Percentiles rank a stretch among this genome's conserved stretches.
These are phyloP conservation scores for Ranitomeya variabilis DNA, from an alignment of 2,113 vertebrate genomes.

Conservation along the genomic window DNA sequence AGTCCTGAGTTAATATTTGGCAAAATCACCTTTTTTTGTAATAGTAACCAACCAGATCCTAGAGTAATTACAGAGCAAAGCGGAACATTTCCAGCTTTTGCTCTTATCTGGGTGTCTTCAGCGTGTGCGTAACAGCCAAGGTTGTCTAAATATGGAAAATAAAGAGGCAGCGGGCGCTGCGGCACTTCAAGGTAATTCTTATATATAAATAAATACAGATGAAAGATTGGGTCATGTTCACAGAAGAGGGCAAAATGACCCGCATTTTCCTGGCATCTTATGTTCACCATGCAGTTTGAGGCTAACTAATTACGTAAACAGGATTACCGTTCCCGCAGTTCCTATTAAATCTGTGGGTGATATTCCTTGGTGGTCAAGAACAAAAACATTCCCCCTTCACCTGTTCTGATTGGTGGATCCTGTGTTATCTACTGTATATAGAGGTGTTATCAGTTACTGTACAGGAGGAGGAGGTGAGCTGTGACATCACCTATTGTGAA, in stretches of 20 bases:
- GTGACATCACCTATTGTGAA: too few relatives aligned
- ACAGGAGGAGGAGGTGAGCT: too few relatives aligned
- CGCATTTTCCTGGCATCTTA: conserved; percentile 1
- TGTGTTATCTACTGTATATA: too few relatives aligned
- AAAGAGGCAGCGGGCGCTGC: conserved; percentile 23
- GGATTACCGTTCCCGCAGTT: neutral
- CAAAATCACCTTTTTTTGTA: neutral
- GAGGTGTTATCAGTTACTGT: too few relatives aligned
- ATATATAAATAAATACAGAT: conserved; percentile 35
- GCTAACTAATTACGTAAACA: neutral
- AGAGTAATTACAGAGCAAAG: neutral
- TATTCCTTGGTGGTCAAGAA: too few relatives aligned
- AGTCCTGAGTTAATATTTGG: neutral
- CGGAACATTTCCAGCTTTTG: neutral
- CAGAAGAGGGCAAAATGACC: conserved; percentile 23
- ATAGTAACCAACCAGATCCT: neutral
- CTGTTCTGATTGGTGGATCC: too few relatives aligned
- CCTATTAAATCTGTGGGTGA: too few relatives aligned
- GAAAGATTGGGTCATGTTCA: conserved; percentile 42
- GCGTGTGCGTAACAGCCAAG: conserved; percentile 29
- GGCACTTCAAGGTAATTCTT: conserved; percentile 26
- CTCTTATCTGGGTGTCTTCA: conserved; percentile 27
- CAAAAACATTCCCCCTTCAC: too few relatives aligned
- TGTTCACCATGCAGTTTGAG: neutral
- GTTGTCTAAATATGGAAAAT: conserved; percentile 53